Evolutionary conservation across 2,113 vertebrate species (phyloP).

Genomic region (Puffinus mauretanicus): DNA sequence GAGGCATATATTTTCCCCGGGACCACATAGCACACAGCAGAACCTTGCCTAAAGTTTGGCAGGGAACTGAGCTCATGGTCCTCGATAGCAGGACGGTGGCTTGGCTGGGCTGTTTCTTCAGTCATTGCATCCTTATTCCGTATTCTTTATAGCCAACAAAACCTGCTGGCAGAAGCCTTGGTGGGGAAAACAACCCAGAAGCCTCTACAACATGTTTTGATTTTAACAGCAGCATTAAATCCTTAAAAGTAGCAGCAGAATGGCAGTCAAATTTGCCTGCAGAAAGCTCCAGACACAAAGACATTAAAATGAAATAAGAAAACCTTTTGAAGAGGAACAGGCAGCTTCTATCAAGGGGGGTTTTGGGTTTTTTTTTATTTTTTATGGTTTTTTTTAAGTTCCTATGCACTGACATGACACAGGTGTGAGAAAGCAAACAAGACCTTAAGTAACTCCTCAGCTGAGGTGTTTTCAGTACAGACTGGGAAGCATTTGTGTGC

Average conservation of each 20-base stretch:
- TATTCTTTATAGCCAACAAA: background rate
- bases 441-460: background rate
- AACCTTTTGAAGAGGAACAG: background rate
- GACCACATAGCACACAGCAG: background rate
- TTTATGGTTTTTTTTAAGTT: background rate
- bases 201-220: background rate
- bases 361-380: too few relatives aligned
- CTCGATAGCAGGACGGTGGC: fast-evolving
- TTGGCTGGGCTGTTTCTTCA: background rate
- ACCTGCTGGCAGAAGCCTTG: background rate
- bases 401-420: background rate
- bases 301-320: background rate
- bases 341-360: background rate
- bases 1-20: background rate
- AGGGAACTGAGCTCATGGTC: background rate
- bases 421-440: background rate
- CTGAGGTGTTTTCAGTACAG: background rate
- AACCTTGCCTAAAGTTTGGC: background rate
- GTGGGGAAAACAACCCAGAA: background rate
- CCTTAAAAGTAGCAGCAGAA: background rate
- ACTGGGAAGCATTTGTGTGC: background rate
- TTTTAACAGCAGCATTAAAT: background rate
- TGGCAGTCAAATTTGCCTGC: background rate
- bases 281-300: background rate
- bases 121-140: background rate